phyloP scores from a whole-genome alignment of 2,797 vertebrate genomes.

The Kryptolebias ocellatus region DNA sequence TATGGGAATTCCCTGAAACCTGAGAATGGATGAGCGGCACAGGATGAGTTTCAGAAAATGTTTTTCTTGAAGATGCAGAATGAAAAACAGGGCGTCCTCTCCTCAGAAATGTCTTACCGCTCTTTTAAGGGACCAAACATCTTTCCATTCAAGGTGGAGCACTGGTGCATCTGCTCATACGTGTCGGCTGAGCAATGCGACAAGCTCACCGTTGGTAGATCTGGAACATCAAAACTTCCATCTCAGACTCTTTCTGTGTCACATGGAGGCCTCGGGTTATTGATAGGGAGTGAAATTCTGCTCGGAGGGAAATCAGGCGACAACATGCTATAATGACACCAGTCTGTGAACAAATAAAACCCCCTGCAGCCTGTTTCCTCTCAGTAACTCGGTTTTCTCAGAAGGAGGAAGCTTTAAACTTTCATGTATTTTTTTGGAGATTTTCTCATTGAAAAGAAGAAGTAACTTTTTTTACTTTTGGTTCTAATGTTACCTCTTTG shows the following conservation, averaged over 20 bases:
- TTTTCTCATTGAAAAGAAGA: constrained; percentile 50
- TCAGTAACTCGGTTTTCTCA: constrained; percentile 36
- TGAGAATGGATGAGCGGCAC: constrained; percentile 53
- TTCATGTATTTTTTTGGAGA: constrained; percentile 47
- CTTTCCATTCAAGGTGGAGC: constrained; percentile 36
- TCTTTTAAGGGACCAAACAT: constrained; percentile 12
- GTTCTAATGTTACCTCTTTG: background rate
- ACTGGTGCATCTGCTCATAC: constrained; percentile 39
- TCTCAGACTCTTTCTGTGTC: constrained; percentile 33
- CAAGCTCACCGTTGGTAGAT: constrained; percentile 33
- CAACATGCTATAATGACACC: constrained; percentile 42
- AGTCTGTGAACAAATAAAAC: constrained; percentile 38
- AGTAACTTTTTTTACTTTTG: constrained; percentile 25
- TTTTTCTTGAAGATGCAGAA: constrained; percentile 51
- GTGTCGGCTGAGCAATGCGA: constrained; percentile 23
- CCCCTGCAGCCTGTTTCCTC: constrained; percentile 40
- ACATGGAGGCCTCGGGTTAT: constrained; percentile 26
- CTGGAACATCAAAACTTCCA: constrained; percentile 21
- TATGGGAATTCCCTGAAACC: constrained; percentile 68
- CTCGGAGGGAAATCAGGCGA: constrained; percentile 21
- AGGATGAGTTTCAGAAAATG: constrained; percentile 59
- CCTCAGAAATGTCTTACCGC: constrained; percentile 24
- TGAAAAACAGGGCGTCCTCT: constrained; percentile 37
- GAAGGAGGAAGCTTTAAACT: constrained; percentile 64
- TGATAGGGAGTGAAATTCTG: constrained; percentile 40